phyloP scores from a whole-genome alignment of 2,797 vertebrate species.

The Prionace glauca region DNA sequence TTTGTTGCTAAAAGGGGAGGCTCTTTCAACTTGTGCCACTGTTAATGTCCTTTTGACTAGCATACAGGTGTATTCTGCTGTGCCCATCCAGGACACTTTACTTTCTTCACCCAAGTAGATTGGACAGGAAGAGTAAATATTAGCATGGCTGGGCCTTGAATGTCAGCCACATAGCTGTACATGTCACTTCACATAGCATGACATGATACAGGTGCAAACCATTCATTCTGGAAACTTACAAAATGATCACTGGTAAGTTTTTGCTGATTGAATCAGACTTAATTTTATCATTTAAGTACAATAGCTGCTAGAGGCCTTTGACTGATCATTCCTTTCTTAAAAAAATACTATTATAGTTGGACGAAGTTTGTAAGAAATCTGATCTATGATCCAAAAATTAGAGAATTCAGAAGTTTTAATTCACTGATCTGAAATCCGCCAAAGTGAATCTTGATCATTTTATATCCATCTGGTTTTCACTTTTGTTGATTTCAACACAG shows the following conservation, averaged over 20 bases:
- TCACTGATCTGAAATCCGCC: background rate
- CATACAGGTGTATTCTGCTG: background rate
- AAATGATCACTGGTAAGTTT: background rate
- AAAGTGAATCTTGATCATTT: background rate
- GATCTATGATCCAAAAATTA: background rate
- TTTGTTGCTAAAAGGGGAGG: background rate
- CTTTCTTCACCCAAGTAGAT: background rate
- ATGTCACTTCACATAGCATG: background rate
- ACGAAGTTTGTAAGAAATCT: background rate
- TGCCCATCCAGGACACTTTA: background rate
- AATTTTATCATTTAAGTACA: background rate
- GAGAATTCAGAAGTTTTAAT: background rate
- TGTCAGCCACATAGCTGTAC: background rate
- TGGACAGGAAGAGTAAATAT: background rate
- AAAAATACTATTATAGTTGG: background rate
- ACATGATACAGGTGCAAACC: background rate
- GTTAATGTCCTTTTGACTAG: background rate
- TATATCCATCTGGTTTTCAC: background rate
- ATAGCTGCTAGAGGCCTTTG: background rate
- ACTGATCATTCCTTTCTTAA: background rate
- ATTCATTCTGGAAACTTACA: background rate
- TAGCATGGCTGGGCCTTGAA: background rate
- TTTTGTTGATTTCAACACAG: background rate
- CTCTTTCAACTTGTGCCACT: background rate
- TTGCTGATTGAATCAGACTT: background rate